Evolutionary conservation across 2,888 invertebrate species (phyloP).

Genomic region (Andrena camellia): DNA sequence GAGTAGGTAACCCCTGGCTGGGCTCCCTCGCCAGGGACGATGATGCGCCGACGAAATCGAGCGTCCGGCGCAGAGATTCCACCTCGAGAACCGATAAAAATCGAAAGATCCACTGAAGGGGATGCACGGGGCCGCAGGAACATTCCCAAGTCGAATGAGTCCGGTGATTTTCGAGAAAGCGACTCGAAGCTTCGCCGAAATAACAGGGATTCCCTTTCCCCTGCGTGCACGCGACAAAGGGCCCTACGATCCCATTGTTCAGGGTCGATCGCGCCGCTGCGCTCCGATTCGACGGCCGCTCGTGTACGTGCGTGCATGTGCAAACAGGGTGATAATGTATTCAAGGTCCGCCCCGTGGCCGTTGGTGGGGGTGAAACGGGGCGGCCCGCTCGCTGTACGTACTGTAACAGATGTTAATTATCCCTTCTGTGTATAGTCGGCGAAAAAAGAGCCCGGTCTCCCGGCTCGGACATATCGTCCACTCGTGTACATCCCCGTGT

Average conservation of each 20-base stretch:
- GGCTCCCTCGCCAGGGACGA: slow-evolving; percentile 2
- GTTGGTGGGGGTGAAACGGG: slow-evolving; percentile 82
- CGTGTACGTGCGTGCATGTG: slow-evolving; percentile 67
- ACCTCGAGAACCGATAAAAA: background rate
- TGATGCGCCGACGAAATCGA: background rate
- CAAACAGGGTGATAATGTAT: slow-evolving; percentile 84
- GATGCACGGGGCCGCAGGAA: no score
- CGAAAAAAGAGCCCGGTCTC: slow-evolving; percentile 66
- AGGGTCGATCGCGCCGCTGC: slow-evolving; percentile 66
- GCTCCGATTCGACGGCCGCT: slow-evolving; percentile 62
- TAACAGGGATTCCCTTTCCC: background rate
- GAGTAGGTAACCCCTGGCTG: background rate
- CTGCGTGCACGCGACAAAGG: slow-evolving; percentile 30
- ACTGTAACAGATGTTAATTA: slow-evolving; percentile 85
- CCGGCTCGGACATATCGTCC: slow-evolving; percentile 67
- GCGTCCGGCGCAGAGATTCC: slow-evolving; percentile 1
- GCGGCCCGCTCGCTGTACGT: slow-evolving; percentile 82
- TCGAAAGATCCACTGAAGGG: no score
- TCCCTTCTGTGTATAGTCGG: slow-evolving; percentile 83
- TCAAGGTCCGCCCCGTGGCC: slow-evolving; percentile 84
- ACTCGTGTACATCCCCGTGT: slow-evolving; percentile 64
- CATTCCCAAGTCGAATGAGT: background rate
- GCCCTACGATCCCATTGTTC: slow-evolving; percentile 49
- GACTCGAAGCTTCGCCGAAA: background rate
- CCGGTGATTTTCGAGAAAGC: background rate